These are phyloP conservation scores for Amphipoea lucens DNA, from an alignment of 2,888 invertebrate species.

Conservation along the genomic window DNA sequence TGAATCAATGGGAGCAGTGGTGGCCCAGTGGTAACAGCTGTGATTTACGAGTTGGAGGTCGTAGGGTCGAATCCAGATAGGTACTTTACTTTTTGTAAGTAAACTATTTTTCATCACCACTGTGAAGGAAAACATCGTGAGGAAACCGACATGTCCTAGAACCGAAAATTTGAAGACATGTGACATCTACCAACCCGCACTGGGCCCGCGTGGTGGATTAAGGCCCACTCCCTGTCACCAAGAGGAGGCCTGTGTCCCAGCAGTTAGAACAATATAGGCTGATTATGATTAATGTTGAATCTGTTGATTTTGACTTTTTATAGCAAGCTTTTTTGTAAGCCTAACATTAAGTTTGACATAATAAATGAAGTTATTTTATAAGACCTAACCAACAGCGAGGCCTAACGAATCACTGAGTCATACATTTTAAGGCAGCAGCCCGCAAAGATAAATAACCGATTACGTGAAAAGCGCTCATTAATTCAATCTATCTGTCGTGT, in stretches of 20 bases:
- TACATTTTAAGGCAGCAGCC: slow-evolving; percentile 26
- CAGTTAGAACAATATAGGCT: neutral
- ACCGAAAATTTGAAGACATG: neutral
- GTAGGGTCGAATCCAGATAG: no score
- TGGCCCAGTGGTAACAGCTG: no score
- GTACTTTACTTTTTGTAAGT: no score
- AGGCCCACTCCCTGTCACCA: neutral
- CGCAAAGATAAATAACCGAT: slow-evolving; percentile 51
- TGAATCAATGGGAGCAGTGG: neutral
- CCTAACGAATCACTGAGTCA: slow-evolving; percentile 4
- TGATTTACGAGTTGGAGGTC: no score
- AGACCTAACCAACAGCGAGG: neutral
- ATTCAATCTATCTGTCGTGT: slow-evolving; percentile 54
- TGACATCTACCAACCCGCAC: neutral
- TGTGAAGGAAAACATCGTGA: neutral
- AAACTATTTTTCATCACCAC: no score
- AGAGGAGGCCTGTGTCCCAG: neutral
- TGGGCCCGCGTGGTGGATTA: no score
- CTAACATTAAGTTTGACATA: neutral
- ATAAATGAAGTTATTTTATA: neutral
- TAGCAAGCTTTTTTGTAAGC: neutral
- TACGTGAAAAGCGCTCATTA: slow-evolving; percentile 56
- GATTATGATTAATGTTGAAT: neutral
- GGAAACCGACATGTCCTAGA: neutral
- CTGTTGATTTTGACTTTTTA: neutral